Conservation (phyloP, 2,888 invertebrate species). For the Acheta domesticus region DNA sequence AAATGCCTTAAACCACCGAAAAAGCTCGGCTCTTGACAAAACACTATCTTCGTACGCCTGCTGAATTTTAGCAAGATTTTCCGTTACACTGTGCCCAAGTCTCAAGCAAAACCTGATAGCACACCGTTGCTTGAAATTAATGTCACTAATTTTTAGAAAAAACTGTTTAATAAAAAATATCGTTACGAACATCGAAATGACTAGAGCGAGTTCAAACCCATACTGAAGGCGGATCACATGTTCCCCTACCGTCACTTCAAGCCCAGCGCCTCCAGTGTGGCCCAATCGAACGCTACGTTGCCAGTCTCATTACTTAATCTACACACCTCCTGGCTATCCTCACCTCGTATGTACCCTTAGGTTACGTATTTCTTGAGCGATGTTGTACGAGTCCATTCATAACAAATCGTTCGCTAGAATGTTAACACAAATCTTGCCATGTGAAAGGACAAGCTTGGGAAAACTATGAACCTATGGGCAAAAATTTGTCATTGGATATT, state of each 20-base stretch:
- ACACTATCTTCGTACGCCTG: background rate
- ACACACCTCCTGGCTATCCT: too few species aligned
- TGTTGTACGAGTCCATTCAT: too few species aligned
- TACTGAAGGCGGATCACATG: background rate
- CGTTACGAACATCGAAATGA: background rate
- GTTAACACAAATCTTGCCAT: too few species aligned
- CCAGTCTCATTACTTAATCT: background rate
- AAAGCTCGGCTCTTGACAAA: conserved; percentile 33
- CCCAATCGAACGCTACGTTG: background rate
- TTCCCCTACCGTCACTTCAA: background rate
- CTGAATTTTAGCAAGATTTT: background rate
- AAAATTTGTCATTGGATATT: too few species aligned
- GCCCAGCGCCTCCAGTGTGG: background rate
- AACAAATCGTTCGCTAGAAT: too few species aligned
- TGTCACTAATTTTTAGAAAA: conserved; percentile 32
- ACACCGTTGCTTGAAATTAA: conserved; percentile 36
- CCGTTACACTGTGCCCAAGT: conserved; percentile 35
- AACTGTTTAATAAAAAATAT: background rate
- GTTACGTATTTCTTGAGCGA: too few species aligned
- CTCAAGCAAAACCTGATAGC: conserved; percentile 38
- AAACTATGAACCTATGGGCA: too few species aligned
- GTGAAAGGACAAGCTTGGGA: too few species aligned
- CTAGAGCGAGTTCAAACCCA: background rate
- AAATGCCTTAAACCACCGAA: conserved; percentile 34
- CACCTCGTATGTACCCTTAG: too few species aligned